phyloP scores from a whole-genome alignment of 2,113 vertebrate species.

The Xyrauchen texanus region DNA sequence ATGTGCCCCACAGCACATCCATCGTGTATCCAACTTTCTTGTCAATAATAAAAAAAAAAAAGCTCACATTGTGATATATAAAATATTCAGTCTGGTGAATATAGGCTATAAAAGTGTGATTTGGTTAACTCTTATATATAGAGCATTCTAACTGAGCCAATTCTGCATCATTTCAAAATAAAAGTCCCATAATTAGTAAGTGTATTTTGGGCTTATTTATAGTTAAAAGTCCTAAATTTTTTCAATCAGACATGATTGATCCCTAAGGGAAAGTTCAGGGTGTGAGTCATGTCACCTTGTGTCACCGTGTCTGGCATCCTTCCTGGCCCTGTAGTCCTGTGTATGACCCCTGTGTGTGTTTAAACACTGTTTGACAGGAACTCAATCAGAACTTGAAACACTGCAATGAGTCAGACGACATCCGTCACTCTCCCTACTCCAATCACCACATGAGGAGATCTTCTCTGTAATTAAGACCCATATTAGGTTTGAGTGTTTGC shows the following conservation, averaged over 20 bases:
- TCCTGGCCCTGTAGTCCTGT: slow-evolving; percentile 21
- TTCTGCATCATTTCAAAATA: no score
- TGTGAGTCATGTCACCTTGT: slow-evolving; percentile 1
- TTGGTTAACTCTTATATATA: no score
- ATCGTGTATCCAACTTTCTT: no score
- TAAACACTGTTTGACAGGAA: slow-evolving; percentile 46
- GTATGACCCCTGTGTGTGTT: slow-evolving; percentile 22
- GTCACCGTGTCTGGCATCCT: slow-evolving; percentile 7
- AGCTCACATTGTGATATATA: no score
- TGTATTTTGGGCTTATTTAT: no score
- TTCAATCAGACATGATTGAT: neutral
- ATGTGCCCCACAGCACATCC: no score
- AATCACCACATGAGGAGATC: neutral
- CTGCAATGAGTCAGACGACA: slow-evolving; percentile 23
- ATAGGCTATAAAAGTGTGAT: no score
- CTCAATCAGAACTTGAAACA: slow-evolving; percentile 45
- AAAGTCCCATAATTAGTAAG: no score
- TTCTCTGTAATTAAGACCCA: slow-evolving; percentile 13
- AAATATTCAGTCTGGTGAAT: no score
- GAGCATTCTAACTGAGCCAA: no score
- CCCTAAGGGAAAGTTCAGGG: neutral
- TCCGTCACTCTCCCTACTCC: neutral
- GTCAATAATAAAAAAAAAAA: no score
- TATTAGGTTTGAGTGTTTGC: slow-evolving; percentile 16
- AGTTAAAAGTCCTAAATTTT: no score